These are phyloP conservation scores for Timandra comae DNA, from an alignment of 2,888 invertebrate species.

Conservation along the genomic window DNA sequence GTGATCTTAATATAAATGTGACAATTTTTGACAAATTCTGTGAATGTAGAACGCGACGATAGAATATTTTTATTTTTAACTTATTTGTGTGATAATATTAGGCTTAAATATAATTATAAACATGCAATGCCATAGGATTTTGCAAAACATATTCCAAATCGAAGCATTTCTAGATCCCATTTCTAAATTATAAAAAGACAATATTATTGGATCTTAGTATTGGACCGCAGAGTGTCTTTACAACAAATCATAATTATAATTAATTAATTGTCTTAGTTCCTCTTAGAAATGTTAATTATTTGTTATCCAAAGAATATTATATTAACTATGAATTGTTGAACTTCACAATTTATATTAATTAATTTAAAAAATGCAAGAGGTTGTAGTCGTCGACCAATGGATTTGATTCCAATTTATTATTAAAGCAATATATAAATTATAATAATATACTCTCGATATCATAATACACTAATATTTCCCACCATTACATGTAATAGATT, in stretches of 20 bases:
- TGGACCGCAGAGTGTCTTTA: conserved; percentile 32
- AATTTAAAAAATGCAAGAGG: conserved; percentile 51
- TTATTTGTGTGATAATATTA: conserved; percentile 72
- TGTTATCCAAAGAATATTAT: conserved; percentile 74
- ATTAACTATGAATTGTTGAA: conserved; percentile 61
- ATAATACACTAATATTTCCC: conserved; percentile 59
- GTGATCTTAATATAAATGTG: conserved; percentile 75
- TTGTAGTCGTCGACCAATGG: conserved; percentile 33
- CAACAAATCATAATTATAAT: conserved; percentile 29
- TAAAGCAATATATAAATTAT: conserved; percentile 69
- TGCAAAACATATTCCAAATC: conserved; percentile 60
- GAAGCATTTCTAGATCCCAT: conserved; percentile 61
- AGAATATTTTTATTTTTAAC: conserved; percentile 57
- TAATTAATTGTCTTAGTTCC: conserved; percentile 63
- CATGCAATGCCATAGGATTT: conserved; percentile 64
- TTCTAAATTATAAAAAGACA: conserved; percentile 31
- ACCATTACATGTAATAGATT: conserved; percentile 64
- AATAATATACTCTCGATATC: conserved; percentile 42
- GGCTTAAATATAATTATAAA: conserved; percentile 57
- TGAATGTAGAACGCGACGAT: conserved; percentile 60
- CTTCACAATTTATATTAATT: conserved; percentile 53
- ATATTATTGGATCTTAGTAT: conserved; percentile 24
- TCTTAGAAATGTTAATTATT: conserved; percentile 71
- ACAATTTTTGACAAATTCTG: conserved; percentile 70
- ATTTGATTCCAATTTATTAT: conserved; percentile 48